Conservation (phyloP, 2,113 vertebrate species). For the Sciurus niger region DNA sequence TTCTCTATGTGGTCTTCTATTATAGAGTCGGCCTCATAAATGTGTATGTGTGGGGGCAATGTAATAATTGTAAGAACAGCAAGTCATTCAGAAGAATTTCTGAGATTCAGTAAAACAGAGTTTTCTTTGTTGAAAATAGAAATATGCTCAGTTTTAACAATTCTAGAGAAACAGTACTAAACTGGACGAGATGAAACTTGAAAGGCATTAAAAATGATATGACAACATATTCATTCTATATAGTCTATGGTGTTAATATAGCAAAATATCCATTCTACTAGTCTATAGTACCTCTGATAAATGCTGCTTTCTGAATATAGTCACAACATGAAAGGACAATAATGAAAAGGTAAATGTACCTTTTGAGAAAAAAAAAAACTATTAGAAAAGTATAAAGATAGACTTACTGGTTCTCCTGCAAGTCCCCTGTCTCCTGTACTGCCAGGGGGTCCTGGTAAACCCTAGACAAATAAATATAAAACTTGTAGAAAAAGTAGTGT, state of each 20-base stretch:
- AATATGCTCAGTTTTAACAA: slow-evolving; percentile 61
- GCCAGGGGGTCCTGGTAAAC: slow-evolving; percentile 91
- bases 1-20: slow-evolving; percentile 26
- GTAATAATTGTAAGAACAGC: slow-evolving; percentile 62
- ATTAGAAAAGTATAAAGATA: slow-evolving; percentile 63
- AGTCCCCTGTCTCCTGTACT: slow-evolving; percentile 92
- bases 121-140: slow-evolving; percentile 67
- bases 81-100: slow-evolving; percentile 69
- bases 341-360: slow-evolving; percentile 39
- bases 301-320: slow-evolving; percentile 62
- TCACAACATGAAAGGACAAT: neutral
- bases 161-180: slow-evolving; percentile 59
- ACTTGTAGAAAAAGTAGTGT: slow-evolving; percentile 61
- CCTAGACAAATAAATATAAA: slow-evolving; percentile 89
- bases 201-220: neutral
- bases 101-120: slow-evolving; percentile 68
- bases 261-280: neutral
- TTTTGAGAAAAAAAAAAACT: slow-evolving; percentile 62
- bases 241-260: neutral
- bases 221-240: neutral
- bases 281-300: neutral
- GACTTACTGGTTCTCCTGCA: slow-evolving; percentile 94
- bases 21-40: slow-evolving; percentile 63
- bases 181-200: slow-evolving; percentile 21
- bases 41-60: slow-evolving; percentile 52